Evolutionary conservation across 1,140 invertebrate species (phyloP), one percentile per base, ranked within the genome.

Genomic region (Neuroterus valhalla): DNA sequence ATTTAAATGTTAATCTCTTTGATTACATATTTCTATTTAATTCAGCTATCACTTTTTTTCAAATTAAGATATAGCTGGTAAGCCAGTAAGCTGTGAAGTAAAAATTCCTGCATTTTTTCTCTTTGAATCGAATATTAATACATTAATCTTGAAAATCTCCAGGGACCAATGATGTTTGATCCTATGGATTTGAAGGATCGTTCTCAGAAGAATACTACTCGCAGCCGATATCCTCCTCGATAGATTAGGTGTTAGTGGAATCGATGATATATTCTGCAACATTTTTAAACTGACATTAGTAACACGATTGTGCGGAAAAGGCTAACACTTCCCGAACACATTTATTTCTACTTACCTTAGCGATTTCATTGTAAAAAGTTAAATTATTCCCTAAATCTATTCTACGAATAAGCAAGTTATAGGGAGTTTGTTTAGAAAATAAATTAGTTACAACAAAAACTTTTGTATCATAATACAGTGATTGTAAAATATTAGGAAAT

Each of bases 141-240:
- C 45, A 45, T 1, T 26, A 52, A 26, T 62, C 2, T 62, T 15
- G 21, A 21, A 62, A 62, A 15, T 62, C 21, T 3, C 14, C 73
- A 89, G 87, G 87, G 83, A 87, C 85, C 87, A 86, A 85, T 85
- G 83, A 87, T 87, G 86, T 87, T 81, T 79, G 86, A 88, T 75
- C 82, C 86, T 48, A 80, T 74, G 71, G 82, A 86, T 23, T 72
- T 81, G 72, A 88, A 86, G 78, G 81, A 88, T 84, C 82, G 79
- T 79, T 81, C 85, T 46, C 73, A 74, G 73, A 89, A 87, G 69
- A 79, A 78, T 17, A 74, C 82, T 26, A 68, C 48, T n/a, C 72
- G 78, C 31, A 86, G 48, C 68, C 82, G 85, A 78, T 89, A 87
- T 75, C 83, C 85, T 70, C 85, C 86, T 62, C 86, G 87, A 85